A percentile compares a stretch with the other conserved stretches of the same genome.
phyloP scores from a whole-genome alignment of 2,797 vertebrate genomes.

The Chelidonichthys spinosus region DNA sequence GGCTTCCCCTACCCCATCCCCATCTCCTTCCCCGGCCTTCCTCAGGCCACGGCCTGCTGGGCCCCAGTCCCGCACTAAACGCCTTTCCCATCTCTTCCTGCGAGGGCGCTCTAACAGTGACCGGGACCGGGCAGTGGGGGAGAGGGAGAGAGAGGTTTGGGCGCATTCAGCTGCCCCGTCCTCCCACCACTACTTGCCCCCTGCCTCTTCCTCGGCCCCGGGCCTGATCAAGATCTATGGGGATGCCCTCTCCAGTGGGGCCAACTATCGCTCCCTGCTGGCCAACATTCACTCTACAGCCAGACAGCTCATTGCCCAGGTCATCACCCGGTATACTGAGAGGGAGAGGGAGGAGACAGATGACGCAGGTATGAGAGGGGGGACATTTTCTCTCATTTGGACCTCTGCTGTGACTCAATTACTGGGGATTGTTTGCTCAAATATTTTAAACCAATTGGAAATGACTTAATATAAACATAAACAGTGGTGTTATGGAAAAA shows the following conservation, averaged over 20 bases:
- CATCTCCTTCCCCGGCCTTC: constrained; percentile 83
- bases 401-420: constrained; percentile 51
- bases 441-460: constrained; percentile 41
- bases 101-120: constrained; percentile 88
- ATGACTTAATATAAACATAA: constrained; percentile 64
- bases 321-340: constrained; percentile 88
- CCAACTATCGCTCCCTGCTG: constrained; percentile 88
- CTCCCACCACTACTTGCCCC: constrained; percentile 86
- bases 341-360: constrained; percentile 86
- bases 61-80: constrained; percentile 89
- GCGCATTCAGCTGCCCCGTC: constrained; percentile 81
- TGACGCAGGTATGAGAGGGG: constrained; percentile 78
- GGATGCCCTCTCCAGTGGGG: constrained; percentile 86
- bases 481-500: constrained; percentile 65
- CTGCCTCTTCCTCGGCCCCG: constrained; percentile 83
- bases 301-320: constrained; percentile 85
- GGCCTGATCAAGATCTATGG: constrained; percentile 89
- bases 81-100: constrained; percentile 91
- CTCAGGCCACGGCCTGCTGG: constrained; percentile 83
- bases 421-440: constrained; percentile 53
- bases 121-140: constrained; percentile 82
- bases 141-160: constrained; percentile 81
- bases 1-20: constrained; percentile 82
- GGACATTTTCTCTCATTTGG: constrained; percentile 55
- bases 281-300: constrained; percentile 85